Base-by-base conservation (phyloP, 2,113 vertebrate genomes). In the Hippotragus niger region DNA sequence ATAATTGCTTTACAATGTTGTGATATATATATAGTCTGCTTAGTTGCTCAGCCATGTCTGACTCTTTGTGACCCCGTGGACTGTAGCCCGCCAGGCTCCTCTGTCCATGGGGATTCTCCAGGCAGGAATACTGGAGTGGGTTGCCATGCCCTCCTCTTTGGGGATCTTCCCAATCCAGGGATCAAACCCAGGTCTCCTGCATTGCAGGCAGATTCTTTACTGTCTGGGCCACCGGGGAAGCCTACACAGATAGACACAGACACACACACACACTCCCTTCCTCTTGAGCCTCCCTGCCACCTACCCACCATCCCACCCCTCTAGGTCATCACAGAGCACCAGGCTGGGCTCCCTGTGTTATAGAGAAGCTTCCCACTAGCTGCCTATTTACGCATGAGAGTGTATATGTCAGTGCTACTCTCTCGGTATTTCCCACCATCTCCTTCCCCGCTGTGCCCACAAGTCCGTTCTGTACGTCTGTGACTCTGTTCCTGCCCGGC, bases 21-120 rank as follows among this genome's bases (percentile, higher is more conserved):
- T 45, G 25, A 29, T 60, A n/a, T 67, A 7, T 67, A 19, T 64
- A n/a, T 8, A 57, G 55, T 67, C 33, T 67, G 33, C 17, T 71
- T 71, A 71, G n/a, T 71, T 21, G 17, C n/a, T 36, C 64, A 36
- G 17, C n/a, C 17, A 19, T 21, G 64, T 36, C 64, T 36, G 64
- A 19, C n/a, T 36, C 17, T 71, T 71, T 71, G 9, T 0, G 4
- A 21, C 64, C 17, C 17, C 17, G 2, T 21, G 17, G 17, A 11
- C 64, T 71, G 17, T 21, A 71, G 64, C n/a, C 2, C 8, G 1
- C n/a, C 64, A 71, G 64, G 64, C 64, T 71, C 17, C 64, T 36
- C 64, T 67, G 64, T 36, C 64, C 64, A 36, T 36, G 64, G n/a
- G 8, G n/a, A 71, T 71, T 71, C n/a, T 71, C n/a, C 64, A 71